Base-by-base conservation (phyloP, 2,888 invertebrate species). In the Cyclophora albipunctata region DNA sequence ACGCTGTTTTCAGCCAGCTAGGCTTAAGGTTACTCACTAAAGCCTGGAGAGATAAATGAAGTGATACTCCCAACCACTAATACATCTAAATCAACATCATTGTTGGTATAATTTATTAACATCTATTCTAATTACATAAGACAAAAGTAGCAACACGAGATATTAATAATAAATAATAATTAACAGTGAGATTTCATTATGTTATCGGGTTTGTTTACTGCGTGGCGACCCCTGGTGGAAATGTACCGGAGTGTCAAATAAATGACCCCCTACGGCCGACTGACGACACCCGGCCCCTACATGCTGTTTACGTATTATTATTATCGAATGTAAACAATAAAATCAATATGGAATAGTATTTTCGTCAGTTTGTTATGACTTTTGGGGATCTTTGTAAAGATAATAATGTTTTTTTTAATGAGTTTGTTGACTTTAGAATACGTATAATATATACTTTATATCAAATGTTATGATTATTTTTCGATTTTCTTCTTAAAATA, bases 201-300 rank as follows among this genome's bases (percentile, higher is more conserved):
- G 37, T 37, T 37, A 37, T 37, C 37, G 37, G 4, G 37, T 37
- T 37, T 37, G 5, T 37, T 37, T 37, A 37, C 37, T 37, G 46
- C 76, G 69, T 69, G 65, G 57, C 67, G 66, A 69, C 67, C 74
- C 69, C 70, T 71, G 56, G 73, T 84, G 86, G 86, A 86, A 86
- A 80, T 75, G 71, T 84, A 82, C 84, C 58, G 60, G 56, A 67
- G 58, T 81, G 78, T 57, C 51, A 54, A 81, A 79, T 84, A 83
- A 71, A 66, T 82, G 84, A 80, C 81, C 86, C 84, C 86, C 86
- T 68, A 70, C 71, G 74, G 73, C 66, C 47, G 59, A 48, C 58
- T 86, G 84, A 84, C 72, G 84, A 81, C 80, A 84, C 60, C 42
- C 48, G 49, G 51, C 40, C 49, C 47, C 34, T 53, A 51, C 69